Evolutionary conservation across 2,113 vertebrate species (phyloP), one percentile per base, ranked within the genome.

Genomic region (Nannospalax galili): DNA sequence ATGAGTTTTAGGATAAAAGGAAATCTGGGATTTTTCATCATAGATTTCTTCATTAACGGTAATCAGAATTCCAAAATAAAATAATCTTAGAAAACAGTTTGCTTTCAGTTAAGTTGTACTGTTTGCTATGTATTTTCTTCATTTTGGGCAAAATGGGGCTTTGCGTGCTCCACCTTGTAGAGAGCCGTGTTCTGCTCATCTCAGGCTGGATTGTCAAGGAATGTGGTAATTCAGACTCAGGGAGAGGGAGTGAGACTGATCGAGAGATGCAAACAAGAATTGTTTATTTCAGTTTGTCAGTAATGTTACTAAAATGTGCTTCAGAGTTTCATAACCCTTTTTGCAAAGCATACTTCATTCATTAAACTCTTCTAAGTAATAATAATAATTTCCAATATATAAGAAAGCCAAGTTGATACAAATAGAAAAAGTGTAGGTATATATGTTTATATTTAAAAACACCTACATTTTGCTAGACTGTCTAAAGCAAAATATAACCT

Each of bases 1-100:
- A 86, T 91, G 91, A 96, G 88, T 91, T 92, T 85, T 78, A 90
- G 81, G 92, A 90, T 96, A 84, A 96, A 97, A 98, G 93, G 92
- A 95, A 95, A 48, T 89, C 40, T 19, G 70, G 42, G 85, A 58
- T 94, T 92, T 96, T 86, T 87, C 72, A 90, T 95, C 88, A 37
- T 78, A 6, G 74, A 42, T 87, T 92, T 93, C 74, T 93, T 92
- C 77, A 84, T 88, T 93, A 42, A n/a, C 64, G 42, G 86, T 84
- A 70, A 87, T 87, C 70, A 84, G 73, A 82, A 78, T 80, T 89
- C 73, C 91, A 64, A 95, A 95, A 74, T 60, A 93, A 92, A 88
- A 37, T 15, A 65, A 48, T 37, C 5, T 84, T 64, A 40, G 1
- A 48, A 81, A 73, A 32, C 30, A 30, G n/a, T 40, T 65, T 81